Evolutionary conservation across 2,113 vertebrate genomes (phyloP), one percentile per base, ranked within the genome.

Genomic region (Scortum barcoo): DNA sequence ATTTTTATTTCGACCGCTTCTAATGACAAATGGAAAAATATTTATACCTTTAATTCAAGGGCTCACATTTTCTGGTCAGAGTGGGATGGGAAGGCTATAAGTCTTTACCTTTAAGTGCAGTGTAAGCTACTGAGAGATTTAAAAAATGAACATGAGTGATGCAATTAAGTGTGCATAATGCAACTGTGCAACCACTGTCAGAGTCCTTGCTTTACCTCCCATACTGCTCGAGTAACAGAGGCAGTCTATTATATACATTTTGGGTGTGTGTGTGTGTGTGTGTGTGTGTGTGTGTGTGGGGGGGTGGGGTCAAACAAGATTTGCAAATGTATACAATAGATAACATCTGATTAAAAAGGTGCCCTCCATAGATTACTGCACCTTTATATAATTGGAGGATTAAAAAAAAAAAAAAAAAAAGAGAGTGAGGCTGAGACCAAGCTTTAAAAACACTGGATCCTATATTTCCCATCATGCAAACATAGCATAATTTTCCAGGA

Each of bases 151-250:
- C n/a, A 79, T 0, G 6, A 30, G 61, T 66, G 48, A 77, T 56
- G 72, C 54, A 66, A 78, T 62, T 68, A 79, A 9, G 58, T 68
- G 58, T 36, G 67, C 50, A 78, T 82, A 78, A 84, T 73, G 62
- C 20, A 67, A 78, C n/a, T 76, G 30, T 28, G 80, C 63, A 72
- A 74, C 80, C 50, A 22, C 72, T 89, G 74, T 67, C 61, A 72
- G 24, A 60, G 81, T 73, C 74, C 57, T 86, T 67, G 51, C 67
- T 76, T 16, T 20, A 40, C 40, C 69, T 54, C 81, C 69, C 76
- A 72, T 72, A 65, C 40, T n/a, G 69, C 42, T 61, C 17, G 11
- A 50, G 58, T 22, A 77, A 86, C 24, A 44, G 44, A 72, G 36
- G 33, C n/a, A 51, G 57, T 65, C 17, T 22, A 24, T 51, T 53